Conservation (phyloP, 2,888 invertebrate species). For the Gibbula magus region DNA sequence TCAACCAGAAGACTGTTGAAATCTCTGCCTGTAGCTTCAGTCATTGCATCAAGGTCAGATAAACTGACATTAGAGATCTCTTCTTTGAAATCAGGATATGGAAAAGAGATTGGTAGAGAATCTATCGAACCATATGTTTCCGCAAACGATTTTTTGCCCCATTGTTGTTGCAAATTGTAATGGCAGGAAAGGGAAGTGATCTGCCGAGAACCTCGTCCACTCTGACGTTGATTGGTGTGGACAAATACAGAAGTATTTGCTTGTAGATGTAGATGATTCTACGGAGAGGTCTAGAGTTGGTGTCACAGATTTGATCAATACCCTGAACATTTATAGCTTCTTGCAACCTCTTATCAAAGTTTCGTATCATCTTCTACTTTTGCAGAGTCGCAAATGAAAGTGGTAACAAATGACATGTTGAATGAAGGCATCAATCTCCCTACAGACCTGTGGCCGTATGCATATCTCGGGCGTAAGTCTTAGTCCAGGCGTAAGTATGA, state of each 20-base stretch:
- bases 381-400: no score
- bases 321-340: not conserved
- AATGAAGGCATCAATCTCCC: no score
- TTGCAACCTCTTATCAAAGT: not conserved
- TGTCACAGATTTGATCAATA: not conserved
- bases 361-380: no score
- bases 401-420: no score
- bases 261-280: not conserved
- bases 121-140: not conserved
- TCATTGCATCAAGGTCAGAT: no score
- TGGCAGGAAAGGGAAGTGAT: not conserved
- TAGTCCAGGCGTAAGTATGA: no score
- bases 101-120: not conserved
- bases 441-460: no score
- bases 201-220: not conserved
- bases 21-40: not conserved
- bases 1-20: not conserved
- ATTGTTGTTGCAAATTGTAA: not conserved
- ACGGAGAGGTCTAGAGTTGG: not conserved
- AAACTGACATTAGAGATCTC: not conserved
- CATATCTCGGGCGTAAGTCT: no score
- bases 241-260: not conserved
- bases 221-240: not conserved
- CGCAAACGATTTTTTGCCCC: not conserved
- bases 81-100: not conserved